Evolutionary conservation across 1,140 invertebrate species (phyloP).

Genomic region (Cydia pomonella): DNA sequence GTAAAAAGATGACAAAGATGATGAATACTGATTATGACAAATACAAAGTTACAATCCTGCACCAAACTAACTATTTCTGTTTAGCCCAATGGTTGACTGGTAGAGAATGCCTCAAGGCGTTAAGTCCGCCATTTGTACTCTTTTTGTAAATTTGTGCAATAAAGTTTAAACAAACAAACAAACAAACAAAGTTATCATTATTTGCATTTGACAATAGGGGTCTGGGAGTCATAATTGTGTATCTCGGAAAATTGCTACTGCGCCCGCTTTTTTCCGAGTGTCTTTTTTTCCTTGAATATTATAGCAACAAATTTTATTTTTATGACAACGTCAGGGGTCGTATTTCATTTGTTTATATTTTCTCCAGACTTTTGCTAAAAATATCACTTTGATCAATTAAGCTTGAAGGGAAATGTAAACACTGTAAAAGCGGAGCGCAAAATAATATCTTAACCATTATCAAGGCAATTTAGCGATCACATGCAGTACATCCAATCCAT

Average conservation of each 20-base stretch:
- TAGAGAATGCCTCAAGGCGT: no score
- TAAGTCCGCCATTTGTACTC: no score
- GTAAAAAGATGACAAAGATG: not conserved
- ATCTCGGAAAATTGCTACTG: not conserved
- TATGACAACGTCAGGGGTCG: not conserved
- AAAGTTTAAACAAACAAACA: no score
- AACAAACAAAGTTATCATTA: no score
- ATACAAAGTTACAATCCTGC: no score
- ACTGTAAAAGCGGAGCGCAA: slow-evolving; percentile 30
- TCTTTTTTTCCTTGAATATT: not conserved
- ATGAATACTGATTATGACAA: not conserved
- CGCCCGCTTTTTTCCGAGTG: not conserved
- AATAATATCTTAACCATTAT: not conserved
- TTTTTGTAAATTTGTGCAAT: no score
- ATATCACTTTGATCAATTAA: not conserved
- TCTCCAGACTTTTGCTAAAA: not conserved
- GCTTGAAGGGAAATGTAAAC: not conserved
- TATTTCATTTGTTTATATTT: not conserved
- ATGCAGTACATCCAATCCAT: no score
- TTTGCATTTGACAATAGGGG: not conserved
- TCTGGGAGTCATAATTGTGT: not conserved
- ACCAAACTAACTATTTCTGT: no score
- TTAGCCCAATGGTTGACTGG: no score
- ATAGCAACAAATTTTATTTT: not conserved
- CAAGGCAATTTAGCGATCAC: no score